Conservation (phyloP, 2,797 vertebrate genomes). For the Microtus obscurus region DNA sequence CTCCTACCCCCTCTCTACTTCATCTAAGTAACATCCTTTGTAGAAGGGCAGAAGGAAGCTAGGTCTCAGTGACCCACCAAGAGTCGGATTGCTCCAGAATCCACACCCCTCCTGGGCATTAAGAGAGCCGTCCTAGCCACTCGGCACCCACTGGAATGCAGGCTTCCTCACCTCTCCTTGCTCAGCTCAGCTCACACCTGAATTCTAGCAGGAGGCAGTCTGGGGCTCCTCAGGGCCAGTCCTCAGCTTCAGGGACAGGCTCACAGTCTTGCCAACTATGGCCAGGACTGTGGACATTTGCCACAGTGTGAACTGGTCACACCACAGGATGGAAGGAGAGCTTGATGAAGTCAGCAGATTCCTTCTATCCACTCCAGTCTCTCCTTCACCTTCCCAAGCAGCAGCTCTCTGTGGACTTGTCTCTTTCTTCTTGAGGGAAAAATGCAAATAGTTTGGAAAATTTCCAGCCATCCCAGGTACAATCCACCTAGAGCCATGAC, state of each 20-base stretch:
- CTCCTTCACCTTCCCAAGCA: background rate
- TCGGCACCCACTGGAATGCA: too few relatives aligned
- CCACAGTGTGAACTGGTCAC: accelerated
- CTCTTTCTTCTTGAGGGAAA: background rate
- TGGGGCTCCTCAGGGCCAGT: accelerated
- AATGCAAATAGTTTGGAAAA: background rate
- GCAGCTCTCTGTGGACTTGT: background rate
- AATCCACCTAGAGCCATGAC: background rate
- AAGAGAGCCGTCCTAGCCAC: too few relatives aligned
- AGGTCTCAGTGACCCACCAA: background rate
- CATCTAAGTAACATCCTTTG: background rate
- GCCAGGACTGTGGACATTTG: background rate
- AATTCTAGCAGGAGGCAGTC: background rate
- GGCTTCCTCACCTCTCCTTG: too few relatives aligned
- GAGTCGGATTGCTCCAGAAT: background rate
- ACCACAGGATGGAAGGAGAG: accelerated
- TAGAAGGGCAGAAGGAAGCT: background rate
- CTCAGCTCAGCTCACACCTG: background rate
- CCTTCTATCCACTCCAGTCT: background rate
- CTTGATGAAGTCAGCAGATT: accelerated
- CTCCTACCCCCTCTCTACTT: background rate
- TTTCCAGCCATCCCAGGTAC: background rate
- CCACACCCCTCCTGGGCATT: background rate
- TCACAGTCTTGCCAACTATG: accelerated
- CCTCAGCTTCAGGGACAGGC: accelerated